Conservation (phyloP, 2,113 vertebrate genomes). For the Chaetura pelagica region DNA sequence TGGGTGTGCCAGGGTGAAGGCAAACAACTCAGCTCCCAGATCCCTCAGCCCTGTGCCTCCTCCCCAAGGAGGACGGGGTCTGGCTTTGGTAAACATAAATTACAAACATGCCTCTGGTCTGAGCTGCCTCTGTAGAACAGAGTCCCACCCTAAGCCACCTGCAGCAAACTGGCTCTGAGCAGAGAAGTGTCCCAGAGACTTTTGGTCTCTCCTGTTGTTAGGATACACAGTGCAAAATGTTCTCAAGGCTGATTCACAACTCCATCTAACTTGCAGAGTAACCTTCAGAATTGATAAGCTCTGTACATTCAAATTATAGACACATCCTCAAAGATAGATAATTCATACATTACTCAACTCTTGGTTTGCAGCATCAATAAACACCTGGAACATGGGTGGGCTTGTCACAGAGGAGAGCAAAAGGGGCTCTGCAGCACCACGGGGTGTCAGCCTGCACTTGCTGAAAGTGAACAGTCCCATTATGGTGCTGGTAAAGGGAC, state of each 20-base stretch:
- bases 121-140: background rate
- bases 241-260: background rate
- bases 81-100: background rate
- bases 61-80: background rate
- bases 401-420: background rate
- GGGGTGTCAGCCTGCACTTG: background rate
- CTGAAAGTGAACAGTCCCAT: background rate
- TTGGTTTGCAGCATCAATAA: background rate
- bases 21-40: background rate
- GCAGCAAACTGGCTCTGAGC: background rate
- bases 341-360: background rate
- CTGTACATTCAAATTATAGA: background rate
- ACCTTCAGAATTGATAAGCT: background rate
- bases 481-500: background rate
- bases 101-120: background rate
- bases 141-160: fast-evolving
- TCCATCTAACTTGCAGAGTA: background rate
- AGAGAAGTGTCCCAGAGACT: background rate
- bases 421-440: no score
- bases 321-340: background rate
- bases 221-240: background rate
- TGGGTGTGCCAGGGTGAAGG: background rate
- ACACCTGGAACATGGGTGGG: background rate
- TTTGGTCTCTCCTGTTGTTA: background rate
- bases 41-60: background rate